Percentiles rank a stretch among this genome's conserved stretches.
Conservation (phyloP, 2,888 invertebrate genomes). For the Syritta pipiens region DNA sequence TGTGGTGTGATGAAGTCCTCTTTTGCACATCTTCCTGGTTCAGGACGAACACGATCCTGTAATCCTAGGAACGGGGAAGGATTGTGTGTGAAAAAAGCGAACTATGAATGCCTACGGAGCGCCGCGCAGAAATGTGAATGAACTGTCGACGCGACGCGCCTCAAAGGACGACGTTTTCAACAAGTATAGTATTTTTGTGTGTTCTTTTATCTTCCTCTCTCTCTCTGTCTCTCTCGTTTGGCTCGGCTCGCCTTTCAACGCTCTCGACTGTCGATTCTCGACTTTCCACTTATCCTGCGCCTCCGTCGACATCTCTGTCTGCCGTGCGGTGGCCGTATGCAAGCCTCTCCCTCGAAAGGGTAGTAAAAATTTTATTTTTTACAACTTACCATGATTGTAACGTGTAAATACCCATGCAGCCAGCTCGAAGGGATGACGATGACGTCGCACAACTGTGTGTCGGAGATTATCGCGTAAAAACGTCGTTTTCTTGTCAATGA, state of each 20-base stretch:
- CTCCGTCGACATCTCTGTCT: slow-evolving; percentile 32
- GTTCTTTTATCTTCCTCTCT: slow-evolving; percentile 35
- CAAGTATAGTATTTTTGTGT: slow-evolving; percentile 69
- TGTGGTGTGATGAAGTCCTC: slow-evolving; percentile 47
- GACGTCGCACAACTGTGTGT: slow-evolving; percentile 32
- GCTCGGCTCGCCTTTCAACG: neutral
- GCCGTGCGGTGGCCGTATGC: neutral
- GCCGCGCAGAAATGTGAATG: slow-evolving; percentile 62
- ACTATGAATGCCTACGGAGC: slow-evolving; percentile 65
- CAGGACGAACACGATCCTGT: too few species aligned
- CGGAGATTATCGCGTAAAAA: slow-evolving; percentile 56
- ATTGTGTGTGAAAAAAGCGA: slow-evolving; percentile 49
- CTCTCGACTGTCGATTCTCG: too few species aligned
- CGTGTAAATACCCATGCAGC: slow-evolving; percentile 68
- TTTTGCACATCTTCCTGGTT: slow-evolving; percentile 55
- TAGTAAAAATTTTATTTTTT: slow-evolving; percentile 65
- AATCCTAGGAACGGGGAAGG: too few species aligned
- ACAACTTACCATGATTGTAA: slow-evolving; percentile 75
- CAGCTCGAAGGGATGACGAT: slow-evolving; percentile 29
- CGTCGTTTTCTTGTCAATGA: slow-evolving; percentile 51
- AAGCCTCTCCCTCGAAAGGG: slow-evolving; percentile 27
- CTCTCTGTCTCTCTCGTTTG: slow-evolving; percentile 32
- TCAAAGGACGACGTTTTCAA: slow-evolving; percentile 52
- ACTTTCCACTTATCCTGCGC: slow-evolving; percentile 23
- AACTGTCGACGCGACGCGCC: slow-evolving; percentile 54